Evolutionary conservation across 2,888 invertebrate genomes (phyloP).

Genomic region (Hyalella azteca): DNA sequence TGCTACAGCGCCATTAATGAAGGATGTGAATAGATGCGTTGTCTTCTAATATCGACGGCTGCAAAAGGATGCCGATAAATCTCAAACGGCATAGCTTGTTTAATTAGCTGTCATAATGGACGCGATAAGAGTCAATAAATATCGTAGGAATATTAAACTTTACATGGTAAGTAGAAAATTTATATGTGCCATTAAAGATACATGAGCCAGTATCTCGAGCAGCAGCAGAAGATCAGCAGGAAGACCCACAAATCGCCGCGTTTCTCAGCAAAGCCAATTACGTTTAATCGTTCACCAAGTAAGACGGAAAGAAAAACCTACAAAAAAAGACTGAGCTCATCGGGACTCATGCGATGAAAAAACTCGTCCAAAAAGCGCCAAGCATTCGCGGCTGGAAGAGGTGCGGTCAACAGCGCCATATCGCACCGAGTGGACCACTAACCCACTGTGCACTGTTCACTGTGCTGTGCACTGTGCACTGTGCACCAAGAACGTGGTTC

Average conservation of each 20-base stretch:
- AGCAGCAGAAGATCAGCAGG: neutral
- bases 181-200: neutral
- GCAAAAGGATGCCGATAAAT: neutral
- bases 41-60: neutral
- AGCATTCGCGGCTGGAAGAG: neutral
- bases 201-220: neutral
- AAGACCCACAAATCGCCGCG: neutral
- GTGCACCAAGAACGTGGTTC: no score
- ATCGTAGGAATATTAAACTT: slow-evolving; percentile 25
- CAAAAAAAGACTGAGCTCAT: slow-evolving; percentile 24
- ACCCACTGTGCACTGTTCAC: neutral
- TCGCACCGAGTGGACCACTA: neutral
- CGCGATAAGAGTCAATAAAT: slow-evolving; percentile 37
- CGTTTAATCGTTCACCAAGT: slow-evolving; percentile 25
- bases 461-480: neutral
- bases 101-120: slow-evolving; percentile 34
- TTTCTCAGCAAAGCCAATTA: slow-evolving; percentile 26
- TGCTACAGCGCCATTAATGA: neutral
- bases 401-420: neutral
- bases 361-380: neutral
- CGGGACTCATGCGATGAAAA: neutral
- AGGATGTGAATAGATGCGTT: neutral
- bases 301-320: slow-evolving; percentile 9
- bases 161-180: neutral
- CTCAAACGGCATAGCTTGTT: slow-evolving; percentile 16